Conservation (phyloP, 2,113 vertebrate genomes). For the Hemibagrus wyckioides region DNA sequence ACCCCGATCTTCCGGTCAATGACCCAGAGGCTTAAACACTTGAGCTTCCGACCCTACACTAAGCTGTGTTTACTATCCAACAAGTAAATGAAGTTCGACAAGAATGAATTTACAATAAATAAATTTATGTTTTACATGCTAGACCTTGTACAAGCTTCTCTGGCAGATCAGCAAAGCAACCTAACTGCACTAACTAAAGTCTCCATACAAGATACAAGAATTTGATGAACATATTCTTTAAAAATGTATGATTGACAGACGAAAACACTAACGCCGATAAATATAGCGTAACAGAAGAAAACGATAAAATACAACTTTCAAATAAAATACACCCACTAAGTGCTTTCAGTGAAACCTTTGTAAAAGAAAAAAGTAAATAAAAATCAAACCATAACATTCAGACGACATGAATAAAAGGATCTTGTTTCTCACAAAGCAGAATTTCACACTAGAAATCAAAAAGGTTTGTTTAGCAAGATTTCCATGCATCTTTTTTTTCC, state of each 20-base stretch:
- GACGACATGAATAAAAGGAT: not conserved
- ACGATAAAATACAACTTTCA: constrained; percentile 62
- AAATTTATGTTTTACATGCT: not conserved
- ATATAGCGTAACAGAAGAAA: constrained; percentile 55
- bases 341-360: not conserved
- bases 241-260: not conserved
- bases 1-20: too few relatives aligned
- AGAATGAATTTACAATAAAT: not conserved
- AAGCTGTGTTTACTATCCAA: too few relatives aligned
- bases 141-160: not conserved
- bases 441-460: constrained; percentile 64
- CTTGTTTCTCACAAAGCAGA: not conserved
- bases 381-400: too few relatives aligned
- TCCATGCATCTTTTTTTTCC: constrained; percentile 57
- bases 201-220: not conserved
- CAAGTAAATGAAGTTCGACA: not conserved
- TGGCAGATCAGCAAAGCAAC: not conserved
- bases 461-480: constrained; percentile 64
- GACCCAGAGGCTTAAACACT: too few relatives aligned
- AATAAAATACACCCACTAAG: constrained; percentile 59
- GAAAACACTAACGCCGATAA: constrained; percentile 50
- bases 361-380: not conserved
- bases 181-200: not conserved
- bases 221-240: not conserved
- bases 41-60: too few relatives aligned